phyloP scores from a whole-genome alignment of 92 coral and sea anemone species.

The Zoanthus sociatus region DNA sequence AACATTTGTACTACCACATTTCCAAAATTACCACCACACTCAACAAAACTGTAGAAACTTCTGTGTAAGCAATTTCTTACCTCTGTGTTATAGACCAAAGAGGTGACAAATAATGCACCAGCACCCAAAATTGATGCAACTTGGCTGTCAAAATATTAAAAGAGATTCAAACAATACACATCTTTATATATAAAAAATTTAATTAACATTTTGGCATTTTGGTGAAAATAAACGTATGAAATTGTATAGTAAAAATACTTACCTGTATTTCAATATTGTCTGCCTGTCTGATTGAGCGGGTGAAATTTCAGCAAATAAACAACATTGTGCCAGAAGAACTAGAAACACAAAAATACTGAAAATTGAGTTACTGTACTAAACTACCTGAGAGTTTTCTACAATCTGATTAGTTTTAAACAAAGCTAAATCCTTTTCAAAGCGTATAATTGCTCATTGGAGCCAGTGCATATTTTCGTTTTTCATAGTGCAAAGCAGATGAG shows the following conservation, averaged over 20 bases:
- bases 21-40: too few relatives aligned
- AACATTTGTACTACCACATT: too few relatives aligned
- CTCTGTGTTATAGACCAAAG: conserved; percentile 69
- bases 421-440: too few relatives aligned
- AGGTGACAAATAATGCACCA: conserved; percentile 76
- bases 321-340: conserved; percentile 94
- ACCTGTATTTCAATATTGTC: conserved; percentile 79
- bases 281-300: conserved; percentile 82
- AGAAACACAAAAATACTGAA: not conserved
- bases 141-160: conserved; percentile 62
- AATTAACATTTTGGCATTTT: not conserved
- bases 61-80: conserved; percentile 15
- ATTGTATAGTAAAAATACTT: not conserved
- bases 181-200: too few relatives aligned
- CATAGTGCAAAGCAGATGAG: too few relatives aligned
- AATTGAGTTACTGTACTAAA: not conserved
- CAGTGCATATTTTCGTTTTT: too few relatives aligned
- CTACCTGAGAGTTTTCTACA: not conserved
- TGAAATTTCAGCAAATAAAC: conserved; percentile 92
- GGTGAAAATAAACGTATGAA: not conserved
- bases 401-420: not conserved
- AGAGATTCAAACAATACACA: not conserved
- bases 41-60: too few relatives aligned
- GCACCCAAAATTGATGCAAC: conserved; percentile 89
- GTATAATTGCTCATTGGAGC: too few relatives aligned